phyloP scores from a whole-genome alignment of 2,888 invertebrate species.

The Osmoderma eremita region DNA sequence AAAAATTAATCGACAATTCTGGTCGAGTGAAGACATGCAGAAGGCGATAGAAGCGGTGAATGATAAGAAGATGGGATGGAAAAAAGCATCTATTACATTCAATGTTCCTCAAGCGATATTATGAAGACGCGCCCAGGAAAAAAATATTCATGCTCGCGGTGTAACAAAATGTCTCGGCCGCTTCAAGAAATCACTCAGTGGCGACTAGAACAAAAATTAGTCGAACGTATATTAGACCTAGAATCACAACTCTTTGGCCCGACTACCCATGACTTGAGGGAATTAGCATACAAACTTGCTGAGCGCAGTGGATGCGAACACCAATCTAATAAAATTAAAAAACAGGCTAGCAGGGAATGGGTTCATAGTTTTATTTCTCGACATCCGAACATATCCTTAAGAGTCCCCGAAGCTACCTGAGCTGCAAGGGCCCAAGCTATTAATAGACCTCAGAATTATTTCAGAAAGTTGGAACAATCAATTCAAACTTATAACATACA shows the following conservation, averaged over 20 bases:
- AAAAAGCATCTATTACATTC: constrained; percentile 2
- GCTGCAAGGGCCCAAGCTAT: no score
- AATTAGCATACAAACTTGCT: constrained; percentile 14
- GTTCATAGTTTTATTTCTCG: constrained; percentile 19
- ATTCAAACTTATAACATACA: constrained; percentile 43
- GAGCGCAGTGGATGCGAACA: constrained; percentile 16
- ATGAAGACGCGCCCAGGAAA: no score
- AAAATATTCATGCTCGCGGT: neutral
- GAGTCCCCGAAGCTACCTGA: no score
- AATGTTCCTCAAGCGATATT: neutral
- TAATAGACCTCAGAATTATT: no score
- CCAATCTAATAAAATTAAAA: constrained; percentile 18
- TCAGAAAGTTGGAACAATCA: no score
- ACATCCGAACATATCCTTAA: constrained; percentile 12
- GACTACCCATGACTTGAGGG: neutral
- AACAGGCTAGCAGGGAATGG: neutral
- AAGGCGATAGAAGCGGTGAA: constrained; percentile 2
- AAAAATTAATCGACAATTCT: constrained; percentile 1
- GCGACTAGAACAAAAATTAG: neutral
- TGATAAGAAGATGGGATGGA: constrained; percentile 6
- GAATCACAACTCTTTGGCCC: no score
- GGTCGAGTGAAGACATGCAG: constrained; percentile 25
- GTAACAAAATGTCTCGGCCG: neutral
- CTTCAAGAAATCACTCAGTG: neutral
- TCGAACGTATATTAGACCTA: neutral